Evolutionary conservation across 2,113 vertebrate species (phyloP).

Genomic region (Caranx melampygus): DNA sequence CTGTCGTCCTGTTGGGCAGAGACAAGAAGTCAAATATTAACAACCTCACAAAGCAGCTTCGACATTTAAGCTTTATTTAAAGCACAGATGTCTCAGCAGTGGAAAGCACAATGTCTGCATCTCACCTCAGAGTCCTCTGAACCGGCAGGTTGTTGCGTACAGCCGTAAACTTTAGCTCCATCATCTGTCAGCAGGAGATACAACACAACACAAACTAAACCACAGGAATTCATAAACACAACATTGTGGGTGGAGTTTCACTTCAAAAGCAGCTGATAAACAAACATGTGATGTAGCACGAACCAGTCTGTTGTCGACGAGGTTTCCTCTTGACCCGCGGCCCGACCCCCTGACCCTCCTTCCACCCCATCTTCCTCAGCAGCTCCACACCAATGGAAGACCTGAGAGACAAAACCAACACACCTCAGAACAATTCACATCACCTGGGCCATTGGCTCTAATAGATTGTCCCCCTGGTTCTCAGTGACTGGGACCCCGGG

Average conservation of each 20-base stretch:
- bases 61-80: not conserved
- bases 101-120: too few relatives aligned
- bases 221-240: too few relatives aligned
- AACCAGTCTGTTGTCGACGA: conserved; percentile 85
- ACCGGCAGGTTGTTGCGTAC: conserved; percentile 80
- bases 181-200: conserved; percentile 72
- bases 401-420: conserved; percentile 72
- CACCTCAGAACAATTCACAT: conserved; percentile 6
- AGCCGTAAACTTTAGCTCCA: conserved; percentile 81
- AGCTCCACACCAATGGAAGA: conserved; percentile 92
- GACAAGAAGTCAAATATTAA: not conserved
- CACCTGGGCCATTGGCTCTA: too few relatives aligned
- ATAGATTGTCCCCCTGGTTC: too few relatives aligned
- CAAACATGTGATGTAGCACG: not conserved
- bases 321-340: conserved; percentile 92
- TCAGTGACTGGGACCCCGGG: too few relatives aligned
- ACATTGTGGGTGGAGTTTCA: too few relatives aligned
- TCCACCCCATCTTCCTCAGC: conserved; percentile 96
- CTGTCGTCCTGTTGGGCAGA: conserved; percentile 74
- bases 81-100: too few relatives aligned
- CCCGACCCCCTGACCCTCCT: conserved; percentile 94
- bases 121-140: conserved; percentile 90
- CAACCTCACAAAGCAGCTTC: not conserved
- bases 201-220: too few relatives aligned
- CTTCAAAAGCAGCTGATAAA: not conserved